phyloP scores from a whole-genome alignment of 2,113 vertebrate genomes.

The Amphiprion ocellaris region DNA sequence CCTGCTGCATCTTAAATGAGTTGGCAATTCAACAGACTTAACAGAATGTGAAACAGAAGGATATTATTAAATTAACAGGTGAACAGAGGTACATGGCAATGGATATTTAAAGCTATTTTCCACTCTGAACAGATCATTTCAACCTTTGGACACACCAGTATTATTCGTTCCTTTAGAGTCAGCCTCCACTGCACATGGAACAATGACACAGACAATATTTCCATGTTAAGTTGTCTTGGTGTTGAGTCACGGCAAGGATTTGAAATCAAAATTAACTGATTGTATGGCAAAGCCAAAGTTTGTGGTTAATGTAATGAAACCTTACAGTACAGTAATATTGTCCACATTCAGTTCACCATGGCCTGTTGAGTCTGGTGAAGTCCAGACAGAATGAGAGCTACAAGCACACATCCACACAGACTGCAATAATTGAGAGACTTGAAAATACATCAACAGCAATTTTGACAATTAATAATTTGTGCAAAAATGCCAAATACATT shows the following conservation, averaged over 20 bases:
- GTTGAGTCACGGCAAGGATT: too few species aligned
- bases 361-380: background rate
- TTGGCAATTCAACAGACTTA: background rate
- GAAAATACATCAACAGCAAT: background rate
- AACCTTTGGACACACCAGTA: background rate
- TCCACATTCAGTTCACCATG: fast-evolving
- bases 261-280: too few species aligned
- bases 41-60: background rate
- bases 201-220: background rate
- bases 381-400: too few species aligned
- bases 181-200: background rate
- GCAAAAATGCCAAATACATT: too few species aligned
- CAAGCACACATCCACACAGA: too few species aligned
- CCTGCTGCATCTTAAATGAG: constrained; percentile 19
- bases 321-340: background rate
- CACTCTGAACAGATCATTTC: background rate
- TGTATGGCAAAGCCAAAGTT: too few species aligned
- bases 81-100: constrained; percentile 23
- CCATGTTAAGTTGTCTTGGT: background rate
- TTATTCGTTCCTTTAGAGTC: background rate
- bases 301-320: background rate
- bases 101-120: constrained; percentile 25
- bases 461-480: background rate
- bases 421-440: background rate
- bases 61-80: background rate